Base-by-base conservation (phyloP, 2,113 vertebrate genomes). In the Pterocles gutturalis region DNA sequence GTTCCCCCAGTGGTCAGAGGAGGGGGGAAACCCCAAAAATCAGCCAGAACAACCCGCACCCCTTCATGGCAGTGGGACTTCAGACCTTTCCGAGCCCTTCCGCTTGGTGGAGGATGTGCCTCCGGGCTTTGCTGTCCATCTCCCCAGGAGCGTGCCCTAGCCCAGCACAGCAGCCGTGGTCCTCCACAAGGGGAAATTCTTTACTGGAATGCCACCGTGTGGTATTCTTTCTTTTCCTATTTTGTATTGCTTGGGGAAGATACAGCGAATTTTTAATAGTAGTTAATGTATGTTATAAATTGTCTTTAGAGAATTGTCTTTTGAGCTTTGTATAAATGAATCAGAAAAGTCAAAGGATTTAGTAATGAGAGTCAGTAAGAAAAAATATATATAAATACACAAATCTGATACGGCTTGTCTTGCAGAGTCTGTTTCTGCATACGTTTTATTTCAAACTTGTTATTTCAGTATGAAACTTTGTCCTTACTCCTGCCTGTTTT, bases 331-430 rank as follows among this genome's bases (percentile, higher is more conserved):
- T 20, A 9, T 11, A 16, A 1, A 21, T 19, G 13, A 26, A 13
- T 26, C 13, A 33, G 36, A 49, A 34, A 72, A 0, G 3, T 2
- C 5, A 2, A 36, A 7, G 11, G 5, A 26, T 33, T 24, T 38
- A 6, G 22, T 49, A 10, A 29, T 7, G 4, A 2, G 20, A 81
- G 2, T 5, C 2, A 0, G 7, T 6, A 49, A 17, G n/a, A 34
- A 31, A 0, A 29, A 13, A 19, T 45, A 11, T 4, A 12, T 7
- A 21, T 2, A 26, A 48, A 10, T 15, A 2, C 13, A 4, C 7
- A 38, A 5, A 73, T 36, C 9, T 18, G 15, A 1, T 34, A 7
- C 0, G 0, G 9, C 11, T 24, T 9, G 9, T 24, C n/a, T 41
- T 14, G 20, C 19, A 13, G 34, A 15, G 21, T 36, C n/a, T 36